Percentiles rank a stretch among this genome's conserved stretches.
Evolutionary conservation across 2,888 invertebrate genomes (phyloP).

Genomic region (Lamproptera curius): DNA sequence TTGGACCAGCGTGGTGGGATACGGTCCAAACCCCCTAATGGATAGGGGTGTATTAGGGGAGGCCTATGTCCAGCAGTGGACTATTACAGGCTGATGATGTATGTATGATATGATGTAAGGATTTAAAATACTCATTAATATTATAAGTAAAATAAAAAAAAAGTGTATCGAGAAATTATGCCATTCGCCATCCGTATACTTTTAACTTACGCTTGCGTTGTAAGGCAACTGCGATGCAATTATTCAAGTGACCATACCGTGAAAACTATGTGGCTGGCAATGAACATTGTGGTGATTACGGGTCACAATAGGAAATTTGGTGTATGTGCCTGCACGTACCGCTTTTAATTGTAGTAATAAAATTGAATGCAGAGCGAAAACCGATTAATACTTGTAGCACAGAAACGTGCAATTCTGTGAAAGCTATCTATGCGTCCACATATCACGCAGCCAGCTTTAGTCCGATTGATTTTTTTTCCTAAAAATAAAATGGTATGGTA

Average conservation of each 20-base stretch:
- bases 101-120: too few relatives aligned
- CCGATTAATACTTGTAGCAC: conserved; percentile 20
- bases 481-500: conserved; percentile 6
- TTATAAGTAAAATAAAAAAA: too few relatives aligned
- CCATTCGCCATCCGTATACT: too few relatives aligned
- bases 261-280: conserved; percentile 17
- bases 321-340: conserved; percentile 17
- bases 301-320: conserved; percentile 21
- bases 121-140: too few relatives aligned
- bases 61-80: too few relatives aligned
- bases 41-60: too few relatives aligned
- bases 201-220: too few relatives aligned
- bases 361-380: conserved; percentile 21
- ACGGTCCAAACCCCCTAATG: too few relatives aligned
- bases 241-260: conserved; percentile 40
- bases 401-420: conserved; percentile 20
- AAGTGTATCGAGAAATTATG: too few relatives aligned
- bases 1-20: too few relatives aligned
- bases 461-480: conserved; percentile 16
- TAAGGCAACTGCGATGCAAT: conserved; percentile 24
- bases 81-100: too few relatives aligned
- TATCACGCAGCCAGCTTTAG: conserved; percentile 14
- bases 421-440: conserved; percentile 20
- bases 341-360: conserved; percentile 23
- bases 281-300: conserved; percentile 25